Evolutionary conservation across 2,888 invertebrate species (phyloP), one percentile per base, ranked within the genome.

Genomic region (Agrotis clavis): DNA sequence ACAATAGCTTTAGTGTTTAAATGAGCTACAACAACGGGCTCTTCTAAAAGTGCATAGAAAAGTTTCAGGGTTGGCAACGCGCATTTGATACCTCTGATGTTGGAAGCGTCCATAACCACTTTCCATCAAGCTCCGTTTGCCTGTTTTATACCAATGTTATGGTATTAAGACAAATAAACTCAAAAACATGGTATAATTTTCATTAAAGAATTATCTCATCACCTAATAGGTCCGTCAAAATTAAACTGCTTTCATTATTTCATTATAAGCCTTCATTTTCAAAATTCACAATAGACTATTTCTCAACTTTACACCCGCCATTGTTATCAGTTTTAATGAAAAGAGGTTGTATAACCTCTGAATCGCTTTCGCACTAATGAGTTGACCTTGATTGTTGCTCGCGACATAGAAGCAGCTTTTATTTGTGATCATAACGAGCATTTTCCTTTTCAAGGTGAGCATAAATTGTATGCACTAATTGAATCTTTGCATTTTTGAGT

Each of bases 321-420:
- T 85, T 85, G 86, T 83, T 77, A 67, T 79, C 77, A 71, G 41
- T 79, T 81, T 86, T 76, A 82, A 80, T 85, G 79, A 77, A 84
- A 73, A 67, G 72, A 54, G 69, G 69, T 73, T 73, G 63, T 81
- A 63, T 71, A 79, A 80, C 53, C 63, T 68, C 63, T 77, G 80
- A 74, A 84, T 79, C 48, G 81, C 76, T 84, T 86, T 84, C 77
- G 73, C 75, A 67, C 72, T 81, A 83, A 85, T 86, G 86, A 81
- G 77, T 67, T 73, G 72, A 82, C 81, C 78, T 84, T 85, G 81
- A 85, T 76, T 70, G 74, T 67, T 65, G 74, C 56, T 70, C 11
- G 47, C 59, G 71, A 73, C 64, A 59, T 65, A 68, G 60, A 74
- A 61, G 9, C 60, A 56, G 63, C 65, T 66, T 73, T 81, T 72